phyloP scores from a whole-genome alignment of 1,140 invertebrate species.

The Stenopsyche tienmushanensis region DNA sequence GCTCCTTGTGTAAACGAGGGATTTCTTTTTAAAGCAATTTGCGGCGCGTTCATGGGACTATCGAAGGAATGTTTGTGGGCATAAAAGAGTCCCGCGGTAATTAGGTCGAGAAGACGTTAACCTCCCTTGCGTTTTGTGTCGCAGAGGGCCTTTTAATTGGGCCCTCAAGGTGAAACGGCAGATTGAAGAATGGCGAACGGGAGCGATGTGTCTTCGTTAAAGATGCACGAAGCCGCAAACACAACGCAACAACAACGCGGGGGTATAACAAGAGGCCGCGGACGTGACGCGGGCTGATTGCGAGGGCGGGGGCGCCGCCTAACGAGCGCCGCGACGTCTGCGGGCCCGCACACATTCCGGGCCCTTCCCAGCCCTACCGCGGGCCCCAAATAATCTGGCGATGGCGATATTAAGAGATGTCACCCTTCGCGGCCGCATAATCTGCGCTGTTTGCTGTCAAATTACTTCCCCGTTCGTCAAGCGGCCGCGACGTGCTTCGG shows the following conservation, averaged over 20 bases:
- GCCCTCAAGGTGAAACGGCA: slow-evolving; percentile 14
- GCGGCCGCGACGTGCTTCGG: slow-evolving; percentile 25
- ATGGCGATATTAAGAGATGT: slow-evolving; percentile 38
- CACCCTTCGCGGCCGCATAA: slow-evolving; percentile 22
- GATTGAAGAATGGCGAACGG: slow-evolving; percentile 1
- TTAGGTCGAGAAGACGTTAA: neutral
- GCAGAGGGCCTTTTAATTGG: slow-evolving; percentile 23
- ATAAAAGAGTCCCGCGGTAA: too few relatives aligned
- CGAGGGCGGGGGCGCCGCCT: slow-evolving; percentile 27
- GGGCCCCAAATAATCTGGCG: slow-evolving; percentile 38
- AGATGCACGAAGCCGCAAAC: slow-evolving; percentile 28
- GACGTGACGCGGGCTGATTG: slow-evolving; percentile 41
- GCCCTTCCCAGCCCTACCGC: neutral
- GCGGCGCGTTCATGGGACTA: too few relatives aligned
- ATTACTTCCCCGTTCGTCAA: slow-evolving; percentile 38
- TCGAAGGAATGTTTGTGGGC: too few relatives aligned
- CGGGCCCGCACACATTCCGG: slow-evolving; percentile 7
- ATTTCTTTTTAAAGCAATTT: too few relatives aligned
- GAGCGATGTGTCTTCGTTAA: slow-evolving; percentile 28
- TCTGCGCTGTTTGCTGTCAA: slow-evolving; percentile 40
- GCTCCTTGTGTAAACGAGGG: too few relatives aligned
- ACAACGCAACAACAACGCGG: slow-evolving; percentile 34
- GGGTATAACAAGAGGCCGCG: slow-evolving; percentile 36
- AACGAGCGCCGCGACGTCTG: slow-evolving; percentile 39
- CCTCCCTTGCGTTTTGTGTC: neutral